phyloP scores from a whole-genome alignment of 2,888 invertebrate genomes.

The Linnaemya tessellans region DNA sequence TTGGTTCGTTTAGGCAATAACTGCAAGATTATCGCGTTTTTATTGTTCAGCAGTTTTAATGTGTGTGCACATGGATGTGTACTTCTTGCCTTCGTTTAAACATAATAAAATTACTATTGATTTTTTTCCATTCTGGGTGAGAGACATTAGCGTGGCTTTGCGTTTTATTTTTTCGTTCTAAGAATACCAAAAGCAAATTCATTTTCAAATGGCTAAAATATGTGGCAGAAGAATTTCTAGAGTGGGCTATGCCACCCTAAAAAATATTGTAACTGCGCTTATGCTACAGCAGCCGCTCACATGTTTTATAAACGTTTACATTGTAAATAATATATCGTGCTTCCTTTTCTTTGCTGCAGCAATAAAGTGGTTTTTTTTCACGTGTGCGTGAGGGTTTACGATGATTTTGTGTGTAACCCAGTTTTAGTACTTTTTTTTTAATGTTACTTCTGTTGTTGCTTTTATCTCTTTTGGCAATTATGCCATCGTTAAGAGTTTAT shows the following conservation, averaged over 20 bases:
- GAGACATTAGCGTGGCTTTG: not conserved
- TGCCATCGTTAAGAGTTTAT: slow-evolving; percentile 27
- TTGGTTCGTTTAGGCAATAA: not conserved
- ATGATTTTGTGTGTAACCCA: slow-evolving; percentile 30
- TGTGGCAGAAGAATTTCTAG: no score
- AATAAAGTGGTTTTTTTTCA: not conserved
- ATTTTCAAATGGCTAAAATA: no score
- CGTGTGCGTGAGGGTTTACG: slow-evolving; percentile 16
- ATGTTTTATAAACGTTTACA: slow-evolving; percentile 44
- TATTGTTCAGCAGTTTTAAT: not conserved
- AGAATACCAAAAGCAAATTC: not conserved
- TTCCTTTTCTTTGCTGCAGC: slow-evolving; percentile 1
- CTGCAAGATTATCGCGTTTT: not conserved
- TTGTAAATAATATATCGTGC: slow-evolving; percentile 15
- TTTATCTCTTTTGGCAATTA: slow-evolving; percentile 36
- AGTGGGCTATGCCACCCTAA: no score
- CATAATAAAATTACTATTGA: not conserved
- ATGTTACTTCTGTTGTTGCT: not conserved
- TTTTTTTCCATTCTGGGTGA: not conserved
- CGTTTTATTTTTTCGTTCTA: not conserved
- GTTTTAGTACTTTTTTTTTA: slow-evolving; percentile 25
- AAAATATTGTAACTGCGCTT: no score
- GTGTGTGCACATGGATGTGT: not conserved
- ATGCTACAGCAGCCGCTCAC: slow-evolving; percentile 10
- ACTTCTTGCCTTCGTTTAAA: not conserved